These are phyloP conservation scores for Lathamus discolor DNA, from an alignment of 2,113 vertebrate species.

Conservation along the genomic window DNA sequence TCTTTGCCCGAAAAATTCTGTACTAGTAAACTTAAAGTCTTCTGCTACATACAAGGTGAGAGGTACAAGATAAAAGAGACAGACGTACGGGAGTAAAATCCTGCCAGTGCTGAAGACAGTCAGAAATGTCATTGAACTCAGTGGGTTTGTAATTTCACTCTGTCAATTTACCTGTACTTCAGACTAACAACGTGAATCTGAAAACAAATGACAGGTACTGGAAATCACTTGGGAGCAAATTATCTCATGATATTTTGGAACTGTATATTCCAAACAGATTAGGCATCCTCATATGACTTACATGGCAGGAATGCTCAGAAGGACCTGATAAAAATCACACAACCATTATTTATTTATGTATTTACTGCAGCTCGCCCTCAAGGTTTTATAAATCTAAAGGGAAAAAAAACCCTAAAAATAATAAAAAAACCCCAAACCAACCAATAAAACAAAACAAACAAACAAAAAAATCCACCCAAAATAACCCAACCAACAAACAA, in stretches of 20 bases:
- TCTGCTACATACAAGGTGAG: not conserved
- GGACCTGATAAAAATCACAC: not conserved
- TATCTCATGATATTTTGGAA: not conserved
- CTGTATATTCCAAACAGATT: not conserved
- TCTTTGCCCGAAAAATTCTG: not conserved
- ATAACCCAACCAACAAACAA: not conserved
- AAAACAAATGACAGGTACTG: not conserved
- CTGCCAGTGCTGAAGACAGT: not conserved
- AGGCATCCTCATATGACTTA: not conserved
- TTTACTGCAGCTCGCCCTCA: not conserved
- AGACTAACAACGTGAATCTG: not conserved
- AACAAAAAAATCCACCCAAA: not conserved
- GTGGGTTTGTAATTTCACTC: not conserved
- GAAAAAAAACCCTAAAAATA: not conserved
- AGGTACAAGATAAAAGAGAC: not conserved
- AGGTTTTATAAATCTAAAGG: not conserved
- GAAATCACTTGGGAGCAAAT: not conserved
- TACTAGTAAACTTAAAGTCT: not conserved
- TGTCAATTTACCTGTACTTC: not conserved
- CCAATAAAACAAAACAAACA: not conserved
- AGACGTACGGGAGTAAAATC: not conserved
- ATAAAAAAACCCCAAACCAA: not conserved
- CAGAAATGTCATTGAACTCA: not conserved
- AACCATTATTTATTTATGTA: not conserved
- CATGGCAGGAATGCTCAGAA: not conserved